Evolutionary conservation across 2,797 vertebrate genomes (phyloP).

Genomic region (Anisognathus igniventris): DNA sequence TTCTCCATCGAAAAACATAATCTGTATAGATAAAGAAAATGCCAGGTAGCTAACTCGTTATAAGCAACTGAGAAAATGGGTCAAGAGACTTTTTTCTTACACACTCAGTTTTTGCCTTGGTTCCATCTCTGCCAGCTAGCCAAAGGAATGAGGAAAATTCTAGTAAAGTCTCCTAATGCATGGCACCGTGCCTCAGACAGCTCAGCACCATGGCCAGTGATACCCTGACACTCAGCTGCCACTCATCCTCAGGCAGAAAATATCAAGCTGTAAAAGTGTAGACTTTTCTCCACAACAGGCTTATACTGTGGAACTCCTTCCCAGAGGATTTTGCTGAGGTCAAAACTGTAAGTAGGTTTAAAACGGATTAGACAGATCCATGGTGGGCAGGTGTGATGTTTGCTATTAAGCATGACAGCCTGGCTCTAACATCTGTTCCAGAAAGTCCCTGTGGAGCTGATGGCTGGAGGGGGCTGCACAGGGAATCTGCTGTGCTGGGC

Average conservation of each 20-base stretch:
- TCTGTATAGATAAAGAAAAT: background rate
- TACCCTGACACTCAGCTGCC: background rate
- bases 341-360: background rate
- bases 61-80: background rate
- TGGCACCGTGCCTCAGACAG: background rate
- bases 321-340: background rate
- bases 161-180: background rate
- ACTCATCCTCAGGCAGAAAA: background rate
- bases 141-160: background rate
- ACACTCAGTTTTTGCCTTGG: background rate
- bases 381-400: slow-evolving; percentile 7
- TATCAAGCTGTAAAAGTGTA: background rate
- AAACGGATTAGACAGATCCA: slow-evolving; percentile 19
- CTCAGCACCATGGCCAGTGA: background rate
- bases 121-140: background rate
- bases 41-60: background rate
- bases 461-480: background rate
- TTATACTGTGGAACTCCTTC: background rate
- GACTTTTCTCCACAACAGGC: background rate
- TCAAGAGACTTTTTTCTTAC: background rate
- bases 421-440: background rate
- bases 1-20: background rate
- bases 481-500: background rate
- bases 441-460: background rate
- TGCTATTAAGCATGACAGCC: background rate